phyloP scores from a whole-genome alignment of 2,797 vertebrate genomes.

The Notolabrus celidotus region DNA sequence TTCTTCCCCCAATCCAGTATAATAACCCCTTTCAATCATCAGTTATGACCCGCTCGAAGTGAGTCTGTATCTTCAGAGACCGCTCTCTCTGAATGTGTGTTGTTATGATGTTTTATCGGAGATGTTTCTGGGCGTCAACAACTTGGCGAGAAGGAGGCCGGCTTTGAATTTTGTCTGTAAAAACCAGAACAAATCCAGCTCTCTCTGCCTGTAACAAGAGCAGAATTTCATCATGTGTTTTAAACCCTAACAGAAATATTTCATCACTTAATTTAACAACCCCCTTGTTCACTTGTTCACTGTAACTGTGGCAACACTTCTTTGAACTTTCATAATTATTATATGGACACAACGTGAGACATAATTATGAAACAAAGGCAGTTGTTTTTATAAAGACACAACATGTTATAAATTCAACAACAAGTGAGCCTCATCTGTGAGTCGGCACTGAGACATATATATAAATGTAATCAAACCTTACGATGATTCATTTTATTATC shows the following conservation, averaged over 20 bases:
- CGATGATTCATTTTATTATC: conserved; percentile 26
- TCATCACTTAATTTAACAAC: neutral
- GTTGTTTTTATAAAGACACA: conserved; percentile 13
- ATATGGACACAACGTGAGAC: conserved; percentile 14
- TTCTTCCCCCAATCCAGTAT: neutral
- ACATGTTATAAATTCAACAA: conserved; percentile 27
- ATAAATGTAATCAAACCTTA: conserved; percentile 5
- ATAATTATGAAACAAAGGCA: neutral
- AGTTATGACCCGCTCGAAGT: neutral
- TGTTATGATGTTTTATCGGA: neutral
- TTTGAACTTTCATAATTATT: neutral
- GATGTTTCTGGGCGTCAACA: neutral
- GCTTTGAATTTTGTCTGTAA: neutral
- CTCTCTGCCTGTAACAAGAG: conserved; percentile 4
- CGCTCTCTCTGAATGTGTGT: neutral
- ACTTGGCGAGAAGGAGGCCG: neutral
- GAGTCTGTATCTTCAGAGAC: neutral
- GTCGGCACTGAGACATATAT: neutral
- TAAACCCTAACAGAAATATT: conserved; percentile 12
- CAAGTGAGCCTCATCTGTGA: neutral
- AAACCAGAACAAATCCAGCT: neutral
- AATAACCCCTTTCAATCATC: conserved; percentile 5
- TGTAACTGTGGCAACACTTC: neutral
- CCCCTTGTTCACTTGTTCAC: conserved; percentile 2
- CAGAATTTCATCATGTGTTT: conserved; percentile 23